A percentile compares a stretch with the other conserved stretches of the same genome.
phyloP scores from a whole-genome alignment of 2,888 invertebrate species.

The Cheilosia vulpina region DNA sequence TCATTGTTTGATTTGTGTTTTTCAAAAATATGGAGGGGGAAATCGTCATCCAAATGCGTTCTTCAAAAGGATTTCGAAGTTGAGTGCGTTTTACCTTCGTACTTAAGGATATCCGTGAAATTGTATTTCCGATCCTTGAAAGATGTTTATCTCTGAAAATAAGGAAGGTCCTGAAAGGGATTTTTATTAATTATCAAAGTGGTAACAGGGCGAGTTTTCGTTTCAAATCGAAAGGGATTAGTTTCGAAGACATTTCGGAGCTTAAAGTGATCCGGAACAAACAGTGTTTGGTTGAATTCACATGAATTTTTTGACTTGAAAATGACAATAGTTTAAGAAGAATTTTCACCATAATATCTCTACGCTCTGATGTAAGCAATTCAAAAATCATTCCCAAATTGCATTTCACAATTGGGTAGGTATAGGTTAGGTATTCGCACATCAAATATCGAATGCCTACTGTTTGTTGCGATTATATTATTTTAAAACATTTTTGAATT shows the following conservation, averaged over 20 bases:
- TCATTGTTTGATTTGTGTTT: constrained; percentile 11
- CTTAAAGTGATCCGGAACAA: neutral
- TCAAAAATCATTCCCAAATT: no score
- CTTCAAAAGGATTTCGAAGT: neutral
- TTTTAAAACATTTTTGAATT: constrained; percentile 4
- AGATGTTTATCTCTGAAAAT: constrained; percentile 48
- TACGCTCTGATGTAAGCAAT: no score
- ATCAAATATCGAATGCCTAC: neutral
- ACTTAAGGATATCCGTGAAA: constrained; percentile 66
- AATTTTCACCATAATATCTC: no score
- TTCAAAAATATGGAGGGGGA: neutral
- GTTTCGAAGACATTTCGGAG: neutral
- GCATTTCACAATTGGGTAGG: neutral
- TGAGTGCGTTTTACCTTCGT: constrained; percentile 19
- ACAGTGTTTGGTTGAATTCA: no score
- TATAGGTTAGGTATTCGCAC: neutral
- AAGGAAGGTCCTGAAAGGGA: neutral
- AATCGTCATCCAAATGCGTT: neutral
- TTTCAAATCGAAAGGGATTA: neutral
- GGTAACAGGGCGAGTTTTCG: neutral
- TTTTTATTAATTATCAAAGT: neutral
- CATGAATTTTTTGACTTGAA: no score
- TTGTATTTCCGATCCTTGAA: constrained; percentile 63
- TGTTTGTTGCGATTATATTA: neutral
- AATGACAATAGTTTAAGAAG: no score